Evolutionary conservation across 2,797 vertebrate species (phyloP).

Genomic region (Remorina albescens): DNA sequence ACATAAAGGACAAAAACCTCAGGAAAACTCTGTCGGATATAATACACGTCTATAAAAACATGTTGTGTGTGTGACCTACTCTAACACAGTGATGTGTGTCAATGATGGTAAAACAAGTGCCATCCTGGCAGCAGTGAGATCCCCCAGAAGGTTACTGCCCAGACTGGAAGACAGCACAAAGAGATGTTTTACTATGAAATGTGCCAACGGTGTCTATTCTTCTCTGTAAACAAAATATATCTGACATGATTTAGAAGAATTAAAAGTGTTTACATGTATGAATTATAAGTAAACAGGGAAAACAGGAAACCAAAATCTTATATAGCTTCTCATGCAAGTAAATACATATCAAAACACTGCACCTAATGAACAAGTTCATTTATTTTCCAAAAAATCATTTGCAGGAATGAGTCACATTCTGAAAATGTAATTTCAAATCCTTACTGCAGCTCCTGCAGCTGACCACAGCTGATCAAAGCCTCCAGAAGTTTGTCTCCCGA

Average conservation of each 20-base stretch:
- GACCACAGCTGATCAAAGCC: slow-evolving; percentile 78
- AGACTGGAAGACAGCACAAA: slow-evolving; percentile 78
- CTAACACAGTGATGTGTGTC: slow-evolving; percentile 80
- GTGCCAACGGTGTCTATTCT: background rate
- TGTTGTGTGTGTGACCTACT: slow-evolving; percentile 83
- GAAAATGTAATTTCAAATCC: slow-evolving; percentile 31
- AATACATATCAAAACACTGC: background rate
- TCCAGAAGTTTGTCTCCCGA: slow-evolving; percentile 82
- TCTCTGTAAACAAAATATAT: background rate
- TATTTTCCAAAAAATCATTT: background rate
- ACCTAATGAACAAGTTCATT: background rate
- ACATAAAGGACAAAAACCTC: background rate
- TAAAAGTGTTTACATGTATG: background rate
- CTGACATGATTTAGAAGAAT: background rate
- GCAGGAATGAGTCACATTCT: background rate
- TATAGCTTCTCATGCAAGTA: background rate
- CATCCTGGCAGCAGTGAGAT: slow-evolving; percentile 78
- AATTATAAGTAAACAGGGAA: background rate
- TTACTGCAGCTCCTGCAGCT: slow-evolving; percentile 89
- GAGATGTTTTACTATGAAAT: background rate
- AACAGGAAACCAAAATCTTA: background rate
- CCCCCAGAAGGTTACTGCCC: slow-evolving; percentile 84
- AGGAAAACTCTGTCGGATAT: background rate
- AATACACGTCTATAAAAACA: background rate
- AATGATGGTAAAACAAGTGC: slow-evolving; percentile 78